Percentiles rank a stretch among this genome's conserved stretches.
These are phyloP conservation scores for Dorcus hopei DNA, from an alignment of 2,888 invertebrate genomes.

Conservation along the genomic window DNA sequence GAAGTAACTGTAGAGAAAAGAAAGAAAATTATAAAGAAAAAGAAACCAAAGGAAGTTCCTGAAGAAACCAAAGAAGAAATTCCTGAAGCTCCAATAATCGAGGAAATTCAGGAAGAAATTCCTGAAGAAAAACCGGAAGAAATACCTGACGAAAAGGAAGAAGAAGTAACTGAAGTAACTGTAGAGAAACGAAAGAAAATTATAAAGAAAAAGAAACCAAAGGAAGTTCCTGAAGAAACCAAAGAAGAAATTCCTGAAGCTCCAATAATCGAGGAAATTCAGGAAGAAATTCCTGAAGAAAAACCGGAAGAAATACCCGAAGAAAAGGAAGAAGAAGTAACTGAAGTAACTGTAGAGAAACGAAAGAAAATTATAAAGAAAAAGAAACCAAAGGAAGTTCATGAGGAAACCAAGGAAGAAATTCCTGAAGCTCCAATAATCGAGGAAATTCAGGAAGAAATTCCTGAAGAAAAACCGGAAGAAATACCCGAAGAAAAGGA, in stretches of 20 bases:
- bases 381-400: constrained; percentile 13
- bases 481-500: constrained; percentile 8
- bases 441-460: too few species aligned
- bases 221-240: too few species aligned
- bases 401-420: constrained; percentile 19
- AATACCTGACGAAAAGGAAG: too few species aligned
- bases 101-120: constrained; percentile 12
- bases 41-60: constrained; percentile 11
- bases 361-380: constrained; percentile 5
- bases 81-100: constrained; percentile 7
- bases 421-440: background rate
- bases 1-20: constrained; percentile 27
- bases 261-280: too few species aligned
- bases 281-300: background rate
- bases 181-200: constrained; percentile 6
- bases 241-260: too few species aligned
- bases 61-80: background rate
- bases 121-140: constrained; percentile 18
- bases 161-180: too few species aligned
- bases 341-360: constrained; percentile 1
- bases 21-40: constrained; percentile 1
- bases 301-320: constrained; percentile 15
- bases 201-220: constrained; percentile 19
- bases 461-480: too few species aligned
- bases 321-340: constrained; percentile 15